Conservation (phyloP, 2,113 vertebrate species). For the Psittacula cyanocephala region DNA sequence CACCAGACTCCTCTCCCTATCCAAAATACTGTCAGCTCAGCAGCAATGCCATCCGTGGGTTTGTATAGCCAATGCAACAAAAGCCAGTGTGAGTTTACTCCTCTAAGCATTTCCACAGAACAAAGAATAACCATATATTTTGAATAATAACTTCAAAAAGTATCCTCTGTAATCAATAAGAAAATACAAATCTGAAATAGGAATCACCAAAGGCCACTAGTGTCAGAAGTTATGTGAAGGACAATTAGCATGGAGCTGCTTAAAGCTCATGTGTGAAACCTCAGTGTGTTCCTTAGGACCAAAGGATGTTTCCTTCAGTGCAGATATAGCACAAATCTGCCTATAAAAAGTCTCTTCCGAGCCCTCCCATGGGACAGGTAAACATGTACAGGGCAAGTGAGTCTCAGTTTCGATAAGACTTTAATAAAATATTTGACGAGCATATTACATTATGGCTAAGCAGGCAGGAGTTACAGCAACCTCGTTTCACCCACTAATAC, state of each 20-base stretch:
- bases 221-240: background rate
- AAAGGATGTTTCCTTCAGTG: background rate
- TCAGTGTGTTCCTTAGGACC: background rate
- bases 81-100: background rate
- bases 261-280: background rate
- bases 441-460: background rate
- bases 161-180: background rate
- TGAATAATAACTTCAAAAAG: background rate
- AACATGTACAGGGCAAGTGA: background rate
- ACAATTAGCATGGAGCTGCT: background rate
- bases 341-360: background rate
- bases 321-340: background rate
- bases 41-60: background rate
- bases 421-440: background rate
- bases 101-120: background rate
- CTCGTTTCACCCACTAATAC: background rate
- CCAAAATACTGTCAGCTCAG: background rate
- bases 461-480: background rate
- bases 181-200: background rate
- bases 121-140: background rate
- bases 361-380: background rate
- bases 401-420: background rate
- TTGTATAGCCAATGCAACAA: background rate
- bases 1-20: background rate
- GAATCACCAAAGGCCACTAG: background rate